Percentiles rank a stretch among this genome's conserved stretches.
phyloP scores from a whole-genome alignment of 2,113 vertebrate genomes.

The Paedocypris sp. region DNA sequence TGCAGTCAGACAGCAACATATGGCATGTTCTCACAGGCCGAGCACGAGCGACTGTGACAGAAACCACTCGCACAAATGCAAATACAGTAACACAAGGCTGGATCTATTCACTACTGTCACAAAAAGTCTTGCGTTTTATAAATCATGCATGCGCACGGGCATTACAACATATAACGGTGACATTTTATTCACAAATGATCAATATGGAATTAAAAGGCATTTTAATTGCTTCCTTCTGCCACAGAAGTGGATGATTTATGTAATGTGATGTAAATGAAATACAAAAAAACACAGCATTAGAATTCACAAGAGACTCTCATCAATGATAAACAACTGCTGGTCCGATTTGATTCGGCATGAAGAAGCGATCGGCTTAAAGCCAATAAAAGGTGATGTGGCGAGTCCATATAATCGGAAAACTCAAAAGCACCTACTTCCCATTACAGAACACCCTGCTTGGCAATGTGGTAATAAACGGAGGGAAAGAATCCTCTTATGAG shows the following conservation, averaged over 20 bases:
- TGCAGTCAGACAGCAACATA: conserved; percentile 29
- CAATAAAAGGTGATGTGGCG: not conserved
- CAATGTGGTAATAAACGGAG: not conserved
- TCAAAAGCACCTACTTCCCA: conserved; percentile 13
- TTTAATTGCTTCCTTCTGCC: too few relatives aligned
- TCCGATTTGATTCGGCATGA: not conserved
- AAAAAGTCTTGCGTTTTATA: too few relatives aligned
- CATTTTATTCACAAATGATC: too few relatives aligned
- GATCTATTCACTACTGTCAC: not conserved
- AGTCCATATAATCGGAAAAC: not conserved
- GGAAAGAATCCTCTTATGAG: conserved; percentile 25
- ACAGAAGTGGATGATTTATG: too few relatives aligned
- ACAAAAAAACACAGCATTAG: too few relatives aligned
- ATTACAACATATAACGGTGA: too few relatives aligned
- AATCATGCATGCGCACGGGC: too few relatives aligned
- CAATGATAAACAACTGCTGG: too few relatives aligned
- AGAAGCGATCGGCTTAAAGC: not conserved
- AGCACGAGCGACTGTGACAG: conserved; percentile 12
- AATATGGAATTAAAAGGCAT: too few relatives aligned
- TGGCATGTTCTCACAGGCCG: conserved; percentile 28
- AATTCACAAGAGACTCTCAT: too few relatives aligned
- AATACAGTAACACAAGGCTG: not conserved
- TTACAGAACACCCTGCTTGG: conserved; percentile 11
- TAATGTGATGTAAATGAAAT: too few relatives aligned
- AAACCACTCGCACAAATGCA: not conserved